These are phyloP conservation scores for Acromyrmex charruanus DNA, from an alignment of 1,140 invertebrate genomes.

Conservation along the genomic window DNA sequence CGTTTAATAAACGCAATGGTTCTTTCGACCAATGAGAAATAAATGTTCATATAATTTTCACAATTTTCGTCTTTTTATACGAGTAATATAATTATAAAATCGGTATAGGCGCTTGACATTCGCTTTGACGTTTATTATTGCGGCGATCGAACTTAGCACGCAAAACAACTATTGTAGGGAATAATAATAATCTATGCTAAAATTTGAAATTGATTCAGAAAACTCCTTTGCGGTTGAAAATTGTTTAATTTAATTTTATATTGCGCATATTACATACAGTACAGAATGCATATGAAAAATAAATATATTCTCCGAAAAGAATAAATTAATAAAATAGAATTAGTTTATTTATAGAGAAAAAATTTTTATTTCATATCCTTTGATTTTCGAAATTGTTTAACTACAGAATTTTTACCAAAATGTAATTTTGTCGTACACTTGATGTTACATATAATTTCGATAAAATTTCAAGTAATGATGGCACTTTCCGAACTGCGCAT, in stretches of 20 bases:
- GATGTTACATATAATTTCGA: not conserved
- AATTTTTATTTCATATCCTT: not conserved
- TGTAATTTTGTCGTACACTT: not conserved
- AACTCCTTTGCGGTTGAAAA: not conserved
- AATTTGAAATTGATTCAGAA: conserved; percentile 28
- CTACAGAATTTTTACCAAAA: not conserved
- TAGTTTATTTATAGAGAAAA: not conserved
- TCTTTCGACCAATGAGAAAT: conserved; percentile 43
- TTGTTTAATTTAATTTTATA: conserved; percentile 28
- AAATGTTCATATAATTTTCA: conserved; percentile 58
- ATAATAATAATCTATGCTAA: conserved; percentile 30
- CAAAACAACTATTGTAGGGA: conserved; percentile 18
- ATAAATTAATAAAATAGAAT: not conserved
- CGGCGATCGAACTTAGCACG: conserved; percentile 10
- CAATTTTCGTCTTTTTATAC: conserved; percentile 44
- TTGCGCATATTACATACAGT: not conserved
- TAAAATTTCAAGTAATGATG: not conserved
- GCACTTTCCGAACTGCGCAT: not conserved
- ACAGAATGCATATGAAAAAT: conserved; percentile 2
- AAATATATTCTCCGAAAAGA: not conserved
- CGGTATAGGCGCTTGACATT: conserved; percentile 42
- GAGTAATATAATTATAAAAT: conserved; percentile 60
- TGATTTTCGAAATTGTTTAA: not conserved
- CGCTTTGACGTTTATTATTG: conserved; percentile 48
- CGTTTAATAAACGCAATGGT: conserved; percentile 48